These are phyloP conservation scores for Lophotriccus pileatus DNA, from an alignment of 2,797 vertebrate species.

Conservation along the genomic window DNA sequence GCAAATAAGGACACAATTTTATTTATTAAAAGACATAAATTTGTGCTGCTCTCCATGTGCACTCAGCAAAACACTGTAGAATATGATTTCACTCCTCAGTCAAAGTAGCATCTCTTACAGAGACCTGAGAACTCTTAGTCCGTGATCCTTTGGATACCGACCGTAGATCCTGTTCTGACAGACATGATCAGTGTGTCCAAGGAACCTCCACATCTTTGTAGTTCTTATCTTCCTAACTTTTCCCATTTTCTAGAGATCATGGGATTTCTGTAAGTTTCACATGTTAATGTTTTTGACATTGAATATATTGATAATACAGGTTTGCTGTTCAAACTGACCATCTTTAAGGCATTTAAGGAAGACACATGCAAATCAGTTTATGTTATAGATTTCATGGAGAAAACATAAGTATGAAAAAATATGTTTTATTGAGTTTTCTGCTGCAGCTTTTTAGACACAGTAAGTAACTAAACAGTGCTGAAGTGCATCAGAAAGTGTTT, in stretches of 20 bases:
- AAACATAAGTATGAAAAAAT: background rate
- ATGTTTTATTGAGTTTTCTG: background rate
- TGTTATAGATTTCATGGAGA: background rate
- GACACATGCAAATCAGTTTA: background rate
- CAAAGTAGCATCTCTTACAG: background rate
- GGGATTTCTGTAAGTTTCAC: background rate
- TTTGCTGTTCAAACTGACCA: background rate
- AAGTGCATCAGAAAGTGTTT: background rate
- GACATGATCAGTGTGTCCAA: background rate
- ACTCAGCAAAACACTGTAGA: background rate
- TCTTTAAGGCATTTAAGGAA: background rate
- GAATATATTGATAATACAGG: background rate
- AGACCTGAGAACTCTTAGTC: background rate
- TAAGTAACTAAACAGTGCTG: background rate
- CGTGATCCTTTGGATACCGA: accelerated
- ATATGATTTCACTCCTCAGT: background rate
- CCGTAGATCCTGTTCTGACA: background rate
- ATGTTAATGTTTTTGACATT: background rate
- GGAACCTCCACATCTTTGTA: background rate
- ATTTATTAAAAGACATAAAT: background rate
- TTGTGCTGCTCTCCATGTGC: background rate
- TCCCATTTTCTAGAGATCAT: background rate
- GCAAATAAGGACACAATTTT: background rate
- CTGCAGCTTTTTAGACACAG: background rate
- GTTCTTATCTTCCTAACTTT: background rate